phyloP scores from a whole-genome alignment of 2,797 vertebrate species.

The Notamacropus eugenii region DNA sequence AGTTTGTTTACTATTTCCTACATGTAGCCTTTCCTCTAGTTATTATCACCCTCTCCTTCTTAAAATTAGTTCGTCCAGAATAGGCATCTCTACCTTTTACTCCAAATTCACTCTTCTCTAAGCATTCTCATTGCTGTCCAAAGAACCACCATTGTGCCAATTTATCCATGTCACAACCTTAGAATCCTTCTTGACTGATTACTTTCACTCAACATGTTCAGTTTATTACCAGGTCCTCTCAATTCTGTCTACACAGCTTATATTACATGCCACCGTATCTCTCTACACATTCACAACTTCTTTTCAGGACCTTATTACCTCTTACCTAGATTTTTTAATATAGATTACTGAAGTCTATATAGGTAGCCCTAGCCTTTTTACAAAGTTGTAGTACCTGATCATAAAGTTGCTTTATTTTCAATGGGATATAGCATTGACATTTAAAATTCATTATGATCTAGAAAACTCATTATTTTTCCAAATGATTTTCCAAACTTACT shows the following conservation, averaged over 20 bases:
- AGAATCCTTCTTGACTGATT: not conserved
- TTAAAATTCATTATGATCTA: too few species aligned
- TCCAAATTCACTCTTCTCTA: not conserved
- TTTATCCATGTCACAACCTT: not conserved
- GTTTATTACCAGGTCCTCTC: not conserved
- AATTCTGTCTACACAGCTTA: not conserved
- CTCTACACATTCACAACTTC: not conserved
- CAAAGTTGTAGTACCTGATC: not conserved
- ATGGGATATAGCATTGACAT: not conserved
- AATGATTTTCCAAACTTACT: too few species aligned
- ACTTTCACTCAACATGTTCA: not conserved
- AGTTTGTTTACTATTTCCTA: not conserved
- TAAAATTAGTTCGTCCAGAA: not conserved
- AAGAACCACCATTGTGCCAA: not conserved
- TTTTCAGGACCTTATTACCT: not conserved
- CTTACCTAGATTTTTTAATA: not conserved
- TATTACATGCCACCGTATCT: not conserved
- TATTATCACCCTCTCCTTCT: not conserved
- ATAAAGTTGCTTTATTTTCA: not conserved
- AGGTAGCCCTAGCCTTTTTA: not conserved
- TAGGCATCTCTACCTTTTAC: not conserved
- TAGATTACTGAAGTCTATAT: not conserved
- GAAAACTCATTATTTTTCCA: too few species aligned
- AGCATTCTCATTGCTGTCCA: not conserved
- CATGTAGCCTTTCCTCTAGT: not conserved